Percentiles rank a stretch among this genome's conserved stretches.
phyloP scores from a whole-genome alignment of 2,888 invertebrate species.

The Pachydiplax longipennis region DNA sequence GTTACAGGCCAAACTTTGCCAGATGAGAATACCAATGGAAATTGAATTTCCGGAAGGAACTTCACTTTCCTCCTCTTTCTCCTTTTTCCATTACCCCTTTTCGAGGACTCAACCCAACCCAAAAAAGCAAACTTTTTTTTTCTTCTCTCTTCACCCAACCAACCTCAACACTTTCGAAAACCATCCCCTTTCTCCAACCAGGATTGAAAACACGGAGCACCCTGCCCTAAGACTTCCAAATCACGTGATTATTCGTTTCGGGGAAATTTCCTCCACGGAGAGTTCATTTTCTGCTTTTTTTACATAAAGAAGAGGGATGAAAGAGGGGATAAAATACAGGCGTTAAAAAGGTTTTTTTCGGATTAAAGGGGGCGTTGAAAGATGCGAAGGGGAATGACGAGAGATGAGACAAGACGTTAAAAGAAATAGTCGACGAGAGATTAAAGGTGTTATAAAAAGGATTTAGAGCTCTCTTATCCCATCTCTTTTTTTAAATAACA shows the following conservation, averaged over 20 bases:
- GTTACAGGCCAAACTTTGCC: slow-evolving; percentile 1
- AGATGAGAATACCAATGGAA: slow-evolving; percentile 24
- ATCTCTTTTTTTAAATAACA: background rate
- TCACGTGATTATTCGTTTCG: background rate
- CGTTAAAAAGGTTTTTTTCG: background rate
- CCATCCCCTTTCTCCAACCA: background rate
- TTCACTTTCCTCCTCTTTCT: background rate
- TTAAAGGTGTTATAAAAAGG: background rate
- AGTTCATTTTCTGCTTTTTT: background rate
- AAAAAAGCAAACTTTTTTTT: background rate
- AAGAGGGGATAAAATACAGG: background rate
- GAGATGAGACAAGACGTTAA: background rate
- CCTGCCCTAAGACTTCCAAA: background rate
- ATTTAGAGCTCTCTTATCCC: background rate
- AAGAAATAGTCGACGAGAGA: background rate
- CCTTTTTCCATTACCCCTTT: background rate
- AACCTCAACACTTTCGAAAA: background rate
- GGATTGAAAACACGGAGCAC: background rate
- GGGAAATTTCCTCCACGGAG: background rate
- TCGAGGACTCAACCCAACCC: background rate
- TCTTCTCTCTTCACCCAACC: background rate
- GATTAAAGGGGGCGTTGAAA: background rate
- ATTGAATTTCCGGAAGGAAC: slow-evolving; percentile 24
- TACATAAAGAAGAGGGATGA: background rate
- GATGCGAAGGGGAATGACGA: background rate